phyloP scores from a whole-genome alignment of 2,888 invertebrate species.

The Cryptus viduatorius region DNA sequence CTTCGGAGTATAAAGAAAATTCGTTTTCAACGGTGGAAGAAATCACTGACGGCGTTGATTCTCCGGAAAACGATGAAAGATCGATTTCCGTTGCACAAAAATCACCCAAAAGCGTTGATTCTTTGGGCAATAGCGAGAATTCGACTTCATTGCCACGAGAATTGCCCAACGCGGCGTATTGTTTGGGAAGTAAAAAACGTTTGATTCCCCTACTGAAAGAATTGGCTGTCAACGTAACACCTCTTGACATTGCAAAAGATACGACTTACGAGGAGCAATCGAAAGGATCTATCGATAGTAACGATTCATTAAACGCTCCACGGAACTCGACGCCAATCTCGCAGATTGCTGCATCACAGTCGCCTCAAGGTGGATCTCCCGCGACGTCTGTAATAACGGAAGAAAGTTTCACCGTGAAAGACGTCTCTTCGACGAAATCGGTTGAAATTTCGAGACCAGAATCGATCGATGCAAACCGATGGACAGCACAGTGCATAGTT shows the following conservation, averaged over 20 bases:
- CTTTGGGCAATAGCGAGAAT: neutral
- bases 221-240: neutral
- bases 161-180: neutral
- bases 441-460: neutral
- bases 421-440: neutral
- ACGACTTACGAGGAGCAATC: neutral
- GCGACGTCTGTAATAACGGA: neutral
- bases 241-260: neutral
- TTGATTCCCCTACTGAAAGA: neutral
- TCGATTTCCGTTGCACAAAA: neutral
- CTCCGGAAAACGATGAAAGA: neutral
- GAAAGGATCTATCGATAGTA: neutral
- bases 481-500: conserved; percentile 37
- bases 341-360: neutral
- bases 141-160: neutral
- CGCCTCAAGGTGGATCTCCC: neutral
- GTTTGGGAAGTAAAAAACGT: neutral
- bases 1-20: neutral
- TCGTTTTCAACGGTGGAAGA: neutral
- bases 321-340: neutral
- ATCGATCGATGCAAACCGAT: neutral
- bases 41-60: neutral
- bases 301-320: neutral
- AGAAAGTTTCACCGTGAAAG: neutral
- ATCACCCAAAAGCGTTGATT: neutral